Evolutionary conservation across 1,140 invertebrate species (phyloP), one percentile per base, ranked within the genome.

Genomic region (Acromyrmex heyeri): DNA sequence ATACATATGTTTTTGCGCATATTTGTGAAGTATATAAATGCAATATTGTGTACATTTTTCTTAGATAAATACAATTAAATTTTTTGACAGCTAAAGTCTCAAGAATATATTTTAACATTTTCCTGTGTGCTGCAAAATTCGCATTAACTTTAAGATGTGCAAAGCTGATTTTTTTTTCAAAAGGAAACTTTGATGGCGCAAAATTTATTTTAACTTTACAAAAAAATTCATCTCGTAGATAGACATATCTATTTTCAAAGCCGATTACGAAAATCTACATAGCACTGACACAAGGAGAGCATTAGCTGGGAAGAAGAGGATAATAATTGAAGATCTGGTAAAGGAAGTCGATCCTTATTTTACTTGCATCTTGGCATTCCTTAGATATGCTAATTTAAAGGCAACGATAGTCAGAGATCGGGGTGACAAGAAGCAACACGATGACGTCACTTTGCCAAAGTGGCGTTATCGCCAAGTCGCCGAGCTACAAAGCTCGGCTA

Each of bases 341-440:
- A 89, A 86, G 55, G 64, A 18, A 82, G 81, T 88, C 87, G 77
- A 86, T 76, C 34, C 65, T 76, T 79, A 86, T 89, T 69, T 88
- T 88, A 81, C 83, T 73, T 57, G 61, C 61, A 77, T 55, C 65
- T 67, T 50, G 85, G n/a, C 14, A 59, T 21, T 65, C 21, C 72
- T 75, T 50, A 75, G 24, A 21, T 73, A 83, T 83, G 79, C 38
- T 83, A 83, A 83, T 83, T 83, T 61, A 27, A 21, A 72, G 48
- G 10, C 65, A 24, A 27, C 21, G 65, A 57, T 59, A 81, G 65
- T 81, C 77, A 14, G 18, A 24, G 16, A 78, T 73, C 24, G 34
- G 14, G 4, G 30, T n/a, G 57, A 67, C 77, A 83, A 85, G 72
- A 64, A 87, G 70, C 50, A n/a, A 48, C 57, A 64, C 50, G 69